Evolutionary conservation across 1,140 invertebrate species (phyloP), one percentile per base, ranked within the genome.

Genomic region (Lasaia peninsularis): DNA sequence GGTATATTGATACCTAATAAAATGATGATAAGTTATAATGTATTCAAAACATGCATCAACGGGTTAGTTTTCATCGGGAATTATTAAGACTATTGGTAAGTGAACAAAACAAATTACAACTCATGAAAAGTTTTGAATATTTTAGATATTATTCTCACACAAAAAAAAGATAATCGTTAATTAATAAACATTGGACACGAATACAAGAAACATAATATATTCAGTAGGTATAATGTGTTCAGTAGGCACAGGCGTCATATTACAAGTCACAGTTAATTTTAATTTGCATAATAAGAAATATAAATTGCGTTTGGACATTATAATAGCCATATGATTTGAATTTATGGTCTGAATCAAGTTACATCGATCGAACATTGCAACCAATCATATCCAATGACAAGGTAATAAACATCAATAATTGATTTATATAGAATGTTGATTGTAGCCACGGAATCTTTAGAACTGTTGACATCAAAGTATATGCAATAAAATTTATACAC

Each of bases 381-480:
- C 44, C 52, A 63, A 60, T 63, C 62, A 53, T 34, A 31, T 57
- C 58, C 65, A 67, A 67, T 67, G 58, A 51, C 60, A 69, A 60
- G 60, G 9, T 56, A 60, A 65, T 69, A 62, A 65, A 65, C 37
- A 57, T 28, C 50, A 61, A 52, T 61, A 50, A 60, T 48, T 18
- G 20, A 48, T 48, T 2, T 18, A 9, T 48, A 21, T 11, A 21
- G 5, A 5, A 21, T 44, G 18, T 21, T 48, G 20, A 11, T 48
- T 21, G 20, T 48, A 48, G 18, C 40, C 18, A 48, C 0, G 24
- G 24, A 28, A 28, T 28, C 24, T 28, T 6, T 28, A 1, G 24
- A 28, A 28, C 24, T 28, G 24, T 28, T 28, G 5, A 28, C 24
- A 7, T 28, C 8, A 28, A 6, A 28, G 24, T 7, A 28, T 28